Conservation (phyloP, 2,113 vertebrate species). For the Calidris pugnax region DNA sequence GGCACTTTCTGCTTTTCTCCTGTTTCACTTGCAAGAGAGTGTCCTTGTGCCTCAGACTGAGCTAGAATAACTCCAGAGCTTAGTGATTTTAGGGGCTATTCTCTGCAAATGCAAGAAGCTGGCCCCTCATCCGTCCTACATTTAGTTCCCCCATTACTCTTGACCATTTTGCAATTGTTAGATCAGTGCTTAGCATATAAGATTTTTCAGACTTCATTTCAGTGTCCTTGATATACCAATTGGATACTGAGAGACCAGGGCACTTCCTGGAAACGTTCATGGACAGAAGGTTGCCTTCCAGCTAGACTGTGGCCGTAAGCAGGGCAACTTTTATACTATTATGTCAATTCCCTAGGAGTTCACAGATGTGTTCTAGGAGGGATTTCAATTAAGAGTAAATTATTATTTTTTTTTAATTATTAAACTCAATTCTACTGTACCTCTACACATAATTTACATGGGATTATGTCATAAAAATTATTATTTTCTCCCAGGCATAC, state of each 20-base stretch:
- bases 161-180: not conserved
- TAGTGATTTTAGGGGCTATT: accelerated
- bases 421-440: not conserved
- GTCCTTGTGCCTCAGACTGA: not conserved
- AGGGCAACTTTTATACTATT: not conserved
- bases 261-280: not conserved
- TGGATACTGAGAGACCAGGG: not conserved
- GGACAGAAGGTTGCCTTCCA: not conserved
- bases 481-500: not conserved
- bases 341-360: not conserved
- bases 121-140: not conserved
- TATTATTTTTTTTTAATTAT: not conserved
- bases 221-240: accelerated
- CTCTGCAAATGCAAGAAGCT: not conserved
- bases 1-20: not conserved
- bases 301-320: not conserved
- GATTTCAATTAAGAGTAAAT: not conserved
- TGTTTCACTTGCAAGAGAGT: not conserved
- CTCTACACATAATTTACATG: not conserved
- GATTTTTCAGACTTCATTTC: not conserved
- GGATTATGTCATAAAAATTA: not conserved
- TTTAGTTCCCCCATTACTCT: not conserved
- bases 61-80: not conserved
- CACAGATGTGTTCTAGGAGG: not conserved
- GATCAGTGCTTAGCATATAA: not conserved